Evolutionary conservation across 2,113 vertebrate species (phyloP).

Genomic region (Cairina moschata): DNA sequence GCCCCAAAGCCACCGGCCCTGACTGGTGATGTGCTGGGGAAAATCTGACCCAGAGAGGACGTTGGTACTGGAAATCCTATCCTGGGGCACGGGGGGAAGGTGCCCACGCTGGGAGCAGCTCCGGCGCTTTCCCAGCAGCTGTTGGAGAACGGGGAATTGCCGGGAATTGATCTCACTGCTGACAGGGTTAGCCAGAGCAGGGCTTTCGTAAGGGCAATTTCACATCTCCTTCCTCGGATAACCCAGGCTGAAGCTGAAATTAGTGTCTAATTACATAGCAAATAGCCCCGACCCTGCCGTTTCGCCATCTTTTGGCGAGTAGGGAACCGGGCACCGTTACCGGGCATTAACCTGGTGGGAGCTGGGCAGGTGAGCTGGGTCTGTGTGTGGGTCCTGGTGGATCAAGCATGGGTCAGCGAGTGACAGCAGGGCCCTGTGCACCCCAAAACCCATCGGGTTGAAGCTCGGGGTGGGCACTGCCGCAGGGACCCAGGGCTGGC

Average conservation of each 20-base stretch:
- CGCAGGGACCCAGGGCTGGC: constrained; percentile 10
- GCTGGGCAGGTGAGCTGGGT: constrained; percentile 28
- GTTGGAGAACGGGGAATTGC: constrained; percentile 5
- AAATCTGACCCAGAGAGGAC: background rate
- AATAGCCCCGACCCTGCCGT: constrained; percentile 22
- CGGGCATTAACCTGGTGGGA: constrained; percentile 26
- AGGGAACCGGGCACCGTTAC: constrained; percentile 34
- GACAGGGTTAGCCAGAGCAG: background rate
- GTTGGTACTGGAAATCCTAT: background rate
- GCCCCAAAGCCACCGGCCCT: background rate
- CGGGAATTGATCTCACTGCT: background rate
- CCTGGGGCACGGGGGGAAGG: background rate
- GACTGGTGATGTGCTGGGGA: background rate
- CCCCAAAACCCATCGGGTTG: constrained; percentile 33
- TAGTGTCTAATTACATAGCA: constrained; percentile 45
- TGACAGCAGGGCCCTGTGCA: background rate
- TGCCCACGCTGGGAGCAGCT: background rate
- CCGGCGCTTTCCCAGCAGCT: constrained; percentile 42
- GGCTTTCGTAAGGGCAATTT: constrained; percentile 56
- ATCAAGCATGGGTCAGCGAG: no score
- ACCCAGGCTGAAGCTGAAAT: constrained; percentile 36
- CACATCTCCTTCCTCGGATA: constrained; percentile 54
- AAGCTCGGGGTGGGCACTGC: constrained; percentile 25
- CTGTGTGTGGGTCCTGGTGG: background rate
- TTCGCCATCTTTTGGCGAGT: constrained; percentile 54